phyloP scores from a whole-genome alignment of 1,140 invertebrate genomes.

The Platorchestia sp. region DNA sequence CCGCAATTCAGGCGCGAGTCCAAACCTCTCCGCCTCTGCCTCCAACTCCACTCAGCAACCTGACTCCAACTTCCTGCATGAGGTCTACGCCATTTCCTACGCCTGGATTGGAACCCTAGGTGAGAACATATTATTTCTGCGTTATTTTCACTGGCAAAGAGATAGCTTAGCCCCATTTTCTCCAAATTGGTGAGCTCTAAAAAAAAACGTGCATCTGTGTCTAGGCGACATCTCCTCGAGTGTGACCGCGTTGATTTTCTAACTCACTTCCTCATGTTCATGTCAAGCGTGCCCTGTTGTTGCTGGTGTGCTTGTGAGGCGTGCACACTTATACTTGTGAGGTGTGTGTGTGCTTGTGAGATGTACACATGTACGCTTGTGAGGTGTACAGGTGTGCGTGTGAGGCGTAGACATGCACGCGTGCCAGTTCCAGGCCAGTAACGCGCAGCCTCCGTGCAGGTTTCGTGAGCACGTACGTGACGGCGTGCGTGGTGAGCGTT shows the following conservation, averaged over 20 bases:
- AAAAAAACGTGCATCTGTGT: no score
- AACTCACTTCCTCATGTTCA: no score
- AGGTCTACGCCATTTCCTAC: constrained; percentile 86
- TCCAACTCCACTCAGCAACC: not conserved
- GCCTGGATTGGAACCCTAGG: constrained; percentile 87
- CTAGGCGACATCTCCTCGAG: no score
- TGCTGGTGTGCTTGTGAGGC: no score
- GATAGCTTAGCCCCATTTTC: no score
- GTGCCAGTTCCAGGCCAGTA: no score
- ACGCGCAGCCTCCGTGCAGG: no score
- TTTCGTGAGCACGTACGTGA: constrained; percentile 28
- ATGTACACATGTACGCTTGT: not conserved
- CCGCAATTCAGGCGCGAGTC: not conserved
- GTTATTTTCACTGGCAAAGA: no score
- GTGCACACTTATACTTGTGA: no score
- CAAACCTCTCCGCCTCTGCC: not conserved
- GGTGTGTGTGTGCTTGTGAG: not conserved
- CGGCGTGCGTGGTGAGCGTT: not conserved
- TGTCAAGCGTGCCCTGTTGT: no score
- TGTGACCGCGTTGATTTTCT: no score
- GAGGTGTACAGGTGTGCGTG: not conserved
- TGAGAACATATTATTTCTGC: constrained; percentile 69
- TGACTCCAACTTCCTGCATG: constrained; percentile 56
- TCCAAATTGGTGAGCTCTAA: no score
- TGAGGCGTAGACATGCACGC: not conserved